These are phyloP conservation scores for Brachionus rubens DNA, from an alignment of 1,140 invertebrate species.

Conservation along the genomic window DNA sequence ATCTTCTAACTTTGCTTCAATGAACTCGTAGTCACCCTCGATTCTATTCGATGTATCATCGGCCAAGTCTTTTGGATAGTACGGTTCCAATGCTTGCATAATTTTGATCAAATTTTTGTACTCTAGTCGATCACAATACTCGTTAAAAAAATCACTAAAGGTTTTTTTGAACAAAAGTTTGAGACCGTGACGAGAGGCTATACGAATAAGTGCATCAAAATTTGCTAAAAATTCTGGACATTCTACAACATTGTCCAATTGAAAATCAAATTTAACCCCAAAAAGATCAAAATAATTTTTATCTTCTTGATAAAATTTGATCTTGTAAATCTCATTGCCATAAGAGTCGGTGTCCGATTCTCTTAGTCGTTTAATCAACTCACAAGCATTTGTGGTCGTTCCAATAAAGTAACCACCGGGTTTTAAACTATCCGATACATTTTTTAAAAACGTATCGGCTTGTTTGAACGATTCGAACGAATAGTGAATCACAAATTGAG, in stretches of 20 bases:
- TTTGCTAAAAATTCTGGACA: constrained; percentile 97
- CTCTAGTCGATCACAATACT: constrained; percentile 62
- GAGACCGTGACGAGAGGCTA: constrained; percentile 77
- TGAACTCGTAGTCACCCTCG: constrained; percentile 57
- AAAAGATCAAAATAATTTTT: constrained; percentile 76
- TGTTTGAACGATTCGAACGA: constrained; percentile 87
- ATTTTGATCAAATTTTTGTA: constrained; percentile 67
- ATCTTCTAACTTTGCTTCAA: constrained; percentile 63
- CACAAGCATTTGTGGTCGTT: constrained; percentile 86
- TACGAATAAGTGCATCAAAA: constrained; percentile 75
- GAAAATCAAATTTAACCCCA: constrained; percentile 92
- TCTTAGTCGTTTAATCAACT: constrained; percentile 75
- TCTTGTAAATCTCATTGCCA: constrained; percentile 80
- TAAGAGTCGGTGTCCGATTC: constrained; percentile 67
- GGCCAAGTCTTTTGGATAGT: constrained; percentile 62
- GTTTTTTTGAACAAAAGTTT: constrained; percentile 70
- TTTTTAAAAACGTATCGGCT: constrained; percentile 84
- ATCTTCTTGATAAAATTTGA: constrained; percentile 70
- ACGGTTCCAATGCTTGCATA: constrained; percentile 74
- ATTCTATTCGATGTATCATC: constrained; percentile 66
- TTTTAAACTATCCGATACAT: constrained; percentile 80
- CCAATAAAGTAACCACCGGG: constrained; percentile 92
- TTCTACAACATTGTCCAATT: constrained; percentile 89
- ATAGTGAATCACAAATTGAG: constrained; percentile 93
- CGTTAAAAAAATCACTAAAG: constrained; percentile 78